Conservation (phyloP, 2,797 vertebrate species). For the Microcaecilia unicolor region DNA sequence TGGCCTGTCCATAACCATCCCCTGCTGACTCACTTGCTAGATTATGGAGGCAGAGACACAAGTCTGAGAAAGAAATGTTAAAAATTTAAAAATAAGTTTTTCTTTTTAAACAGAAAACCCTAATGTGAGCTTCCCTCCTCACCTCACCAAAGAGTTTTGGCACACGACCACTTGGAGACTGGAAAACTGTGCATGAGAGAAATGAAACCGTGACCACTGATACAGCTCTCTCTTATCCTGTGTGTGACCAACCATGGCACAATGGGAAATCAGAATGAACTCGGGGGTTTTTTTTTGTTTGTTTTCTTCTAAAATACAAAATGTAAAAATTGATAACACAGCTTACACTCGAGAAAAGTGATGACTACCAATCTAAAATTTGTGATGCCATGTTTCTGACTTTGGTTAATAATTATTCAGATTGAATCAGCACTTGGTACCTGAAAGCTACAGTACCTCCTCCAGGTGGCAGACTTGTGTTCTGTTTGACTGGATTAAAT, state of each 20-base stretch:
- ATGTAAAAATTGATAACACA: constrained; percentile 84
- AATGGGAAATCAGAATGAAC: constrained; percentile 19
- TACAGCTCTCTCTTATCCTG: constrained; percentile 23
- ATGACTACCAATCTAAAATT: constrained; percentile 61
- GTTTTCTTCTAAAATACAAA: constrained; percentile 67
- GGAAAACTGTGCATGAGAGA: constrained; percentile 13
- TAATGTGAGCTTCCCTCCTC: no score
- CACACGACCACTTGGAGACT: constrained; percentile 37
- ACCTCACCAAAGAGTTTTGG: constrained; percentile 40
- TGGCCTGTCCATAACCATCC: no score
- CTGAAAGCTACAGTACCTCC: constrained; percentile 50
- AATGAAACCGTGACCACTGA: constrained; percentile 4
- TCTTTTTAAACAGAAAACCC: constrained; percentile 17
- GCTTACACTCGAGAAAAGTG: constrained; percentile 75
- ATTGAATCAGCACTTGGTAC: constrained; percentile 69
- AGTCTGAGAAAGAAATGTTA: constrained; percentile 13
- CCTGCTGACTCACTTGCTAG: no score
- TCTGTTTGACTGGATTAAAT: constrained; percentile 58
- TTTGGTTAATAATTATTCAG: constrained; percentile 93
- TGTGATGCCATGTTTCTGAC: constrained; percentile 82
- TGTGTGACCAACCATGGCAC: constrained; percentile 14
- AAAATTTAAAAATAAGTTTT: constrained; percentile 2
- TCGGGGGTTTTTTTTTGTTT: constrained; percentile 23
- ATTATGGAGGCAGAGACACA: not conserved
- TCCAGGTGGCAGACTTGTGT: constrained; percentile 69